phyloP scores from a whole-genome alignment of 2,113 vertebrate genomes.

The Sylvia atricapilla region DNA sequence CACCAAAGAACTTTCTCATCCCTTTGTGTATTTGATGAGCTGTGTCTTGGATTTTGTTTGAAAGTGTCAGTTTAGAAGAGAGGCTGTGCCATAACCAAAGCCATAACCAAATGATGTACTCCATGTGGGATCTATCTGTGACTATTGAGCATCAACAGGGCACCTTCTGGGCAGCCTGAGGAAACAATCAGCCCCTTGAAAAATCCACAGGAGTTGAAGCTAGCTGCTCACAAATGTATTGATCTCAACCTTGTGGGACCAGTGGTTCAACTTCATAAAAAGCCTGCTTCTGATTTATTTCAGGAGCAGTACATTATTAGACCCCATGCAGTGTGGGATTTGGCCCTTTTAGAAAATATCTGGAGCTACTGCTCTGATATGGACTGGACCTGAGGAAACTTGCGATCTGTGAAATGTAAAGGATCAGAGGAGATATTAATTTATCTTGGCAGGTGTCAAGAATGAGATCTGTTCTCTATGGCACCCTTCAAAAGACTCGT shows the following conservation, averaged over 20 bases:
- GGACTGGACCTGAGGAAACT: background rate
- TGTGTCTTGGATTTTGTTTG: background rate
- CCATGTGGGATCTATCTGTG: accelerated
- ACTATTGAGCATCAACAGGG: background rate
- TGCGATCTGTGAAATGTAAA: background rate
- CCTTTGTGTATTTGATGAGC: background rate
- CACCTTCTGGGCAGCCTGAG: background rate
- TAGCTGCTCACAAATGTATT: background rate
- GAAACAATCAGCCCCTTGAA: background rate
- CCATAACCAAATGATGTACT: background rate
- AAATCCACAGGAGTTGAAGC: background rate
- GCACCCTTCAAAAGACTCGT: accelerated
- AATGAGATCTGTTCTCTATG: background rate
- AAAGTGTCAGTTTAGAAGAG: background rate
- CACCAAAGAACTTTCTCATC: background rate
- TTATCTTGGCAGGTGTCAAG: background rate
- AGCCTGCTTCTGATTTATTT: background rate
- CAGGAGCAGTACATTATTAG: background rate
- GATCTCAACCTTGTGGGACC: background rate
- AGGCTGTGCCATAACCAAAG: background rate
- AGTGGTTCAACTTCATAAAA: background rate
- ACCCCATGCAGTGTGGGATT: background rate
- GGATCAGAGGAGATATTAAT: background rate
- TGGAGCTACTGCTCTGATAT: background rate
- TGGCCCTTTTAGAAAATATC: background rate